A percentile compares a stretch with the other conserved stretches of the same genome.
phyloP scores from a whole-genome alignment of 2,797 vertebrate species.

The Rhabdophis nuchalis region DNA sequence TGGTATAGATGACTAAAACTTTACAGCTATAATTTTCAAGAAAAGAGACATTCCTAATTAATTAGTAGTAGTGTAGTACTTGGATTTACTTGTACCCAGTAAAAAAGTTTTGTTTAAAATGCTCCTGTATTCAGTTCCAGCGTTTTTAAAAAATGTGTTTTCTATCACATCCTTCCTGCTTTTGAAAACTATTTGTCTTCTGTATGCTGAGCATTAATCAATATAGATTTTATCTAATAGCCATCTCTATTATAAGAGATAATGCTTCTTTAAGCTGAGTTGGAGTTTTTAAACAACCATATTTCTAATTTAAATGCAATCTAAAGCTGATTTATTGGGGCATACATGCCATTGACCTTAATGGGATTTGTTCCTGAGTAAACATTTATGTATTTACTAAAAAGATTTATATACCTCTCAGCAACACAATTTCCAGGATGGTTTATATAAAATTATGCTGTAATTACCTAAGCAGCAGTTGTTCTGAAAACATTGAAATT shows the following conservation, averaged over 20 bases:
- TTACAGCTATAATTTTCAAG: neutral
- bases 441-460: neutral
- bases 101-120: neutral
- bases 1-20: neutral
- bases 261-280: slow-evolving; percentile 2
- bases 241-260: neutral
- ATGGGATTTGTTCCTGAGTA: neutral
- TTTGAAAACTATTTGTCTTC: slow-evolving; percentile 9
- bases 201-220: slow-evolving; percentile 1
- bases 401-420: neutral
- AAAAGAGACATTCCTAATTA: neutral
- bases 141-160: neutral
- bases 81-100: neutral
- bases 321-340: neutral
- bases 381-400: slow-evolving; percentile 3
- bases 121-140: neutral
- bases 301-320: slow-evolving; percentile 13
- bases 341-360: neutral
- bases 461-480: neutral
- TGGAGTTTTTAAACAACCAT: neutral
- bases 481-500: slow-evolving; percentile 7
- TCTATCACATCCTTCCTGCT: neutral
- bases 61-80: neutral
- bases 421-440: neutral
- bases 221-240: slow-evolving; percentile 6